Base-by-base conservation (phyloP, 2,888 invertebrate genomes). In the Xestia xanthographa region DNA sequence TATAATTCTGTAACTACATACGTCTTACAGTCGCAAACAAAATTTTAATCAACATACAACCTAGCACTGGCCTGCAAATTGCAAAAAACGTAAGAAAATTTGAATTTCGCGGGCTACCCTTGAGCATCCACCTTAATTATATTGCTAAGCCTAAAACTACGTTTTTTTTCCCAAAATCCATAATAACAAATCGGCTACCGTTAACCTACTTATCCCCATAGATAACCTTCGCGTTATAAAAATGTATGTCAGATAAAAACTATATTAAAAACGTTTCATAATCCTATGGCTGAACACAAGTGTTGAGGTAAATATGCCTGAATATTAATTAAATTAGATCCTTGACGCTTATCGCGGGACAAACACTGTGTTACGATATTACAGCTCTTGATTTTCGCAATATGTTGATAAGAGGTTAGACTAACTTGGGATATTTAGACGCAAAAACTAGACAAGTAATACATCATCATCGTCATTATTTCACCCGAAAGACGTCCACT, bases 281-380 rank as follows among this genome's bases (percentile, higher is more conserved):
- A 82, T 66, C 67, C 77, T 50, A 73, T 12, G 22, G n/a, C 65
- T 66, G 17, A n/a, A 17, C 43, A 76, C 45, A n/a, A 85, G 84
- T 85, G 73, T 45, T 26, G 22, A 29, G 62, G 79, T 62, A 85
- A 79, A 85, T 68, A 69, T 53, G 41, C 48, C 58, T 34, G 68
- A 53, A 71, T 63, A 75, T 65, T 85, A 84, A 84, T 83, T 79
- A 65, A 85, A 85, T 84, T 84, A 79, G 67, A 73, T 72, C 43
- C 66, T 43, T 29, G 26, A 0, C 2, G 60, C 48, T 72, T 82
- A 84, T 82, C 82, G 43, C 20, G 9, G 20, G 3, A 58, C 60
- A 84, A 84, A 75, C 67, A 83, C 22, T 34, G 41, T 2, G 26
- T n/a, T 14, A 1, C 9, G 38, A 66, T 84, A 82, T 74, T 83